Percentiles rank a stretch among this genome's conserved stretches.
Evolutionary conservation across 2,113 vertebrate genomes (phyloP).

Genomic region (Dipodomys ordii): DNA sequence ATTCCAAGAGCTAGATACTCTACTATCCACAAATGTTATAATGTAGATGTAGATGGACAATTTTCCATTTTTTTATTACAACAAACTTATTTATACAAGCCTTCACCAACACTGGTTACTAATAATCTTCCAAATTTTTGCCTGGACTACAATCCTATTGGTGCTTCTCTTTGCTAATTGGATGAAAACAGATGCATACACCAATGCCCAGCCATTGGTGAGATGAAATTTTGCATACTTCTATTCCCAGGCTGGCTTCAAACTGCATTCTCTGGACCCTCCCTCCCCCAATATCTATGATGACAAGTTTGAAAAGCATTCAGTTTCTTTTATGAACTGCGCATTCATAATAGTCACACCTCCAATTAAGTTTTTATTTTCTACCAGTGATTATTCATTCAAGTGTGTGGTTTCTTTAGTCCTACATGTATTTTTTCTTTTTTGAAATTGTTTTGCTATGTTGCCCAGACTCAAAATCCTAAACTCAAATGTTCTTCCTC

Average conservation of each 20-base stretch:
- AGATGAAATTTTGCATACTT: too few species aligned
- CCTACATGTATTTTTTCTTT: not conserved
- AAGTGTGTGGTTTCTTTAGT: not conserved
- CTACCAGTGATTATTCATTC: not conserved
- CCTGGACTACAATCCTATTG: not conserved
- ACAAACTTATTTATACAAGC: conserved; percentile 40
- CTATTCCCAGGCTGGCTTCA: too few species aligned
- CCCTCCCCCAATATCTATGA: too few species aligned
- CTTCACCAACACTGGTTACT: not conserved
- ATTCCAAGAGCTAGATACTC: not conserved
- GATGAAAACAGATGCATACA: too few species aligned
- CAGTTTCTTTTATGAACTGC: too few species aligned
- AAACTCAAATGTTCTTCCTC: too few species aligned
- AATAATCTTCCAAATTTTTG: not conserved
- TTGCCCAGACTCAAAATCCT: not conserved
- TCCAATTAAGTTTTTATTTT: not conserved
- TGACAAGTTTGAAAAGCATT: too few species aligned
- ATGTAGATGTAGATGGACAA: not conserved
- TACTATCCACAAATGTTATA: not conserved
- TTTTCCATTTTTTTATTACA: not conserved
- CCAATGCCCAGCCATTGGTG: too few species aligned
- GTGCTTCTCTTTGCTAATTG: too few species aligned
- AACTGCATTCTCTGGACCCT: too few species aligned
- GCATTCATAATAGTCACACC: not conserved
- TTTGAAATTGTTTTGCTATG: too few species aligned